Conservation (phyloP, 1,140 invertebrate genomes). For the Trichogramma pretiosum region DNA sequence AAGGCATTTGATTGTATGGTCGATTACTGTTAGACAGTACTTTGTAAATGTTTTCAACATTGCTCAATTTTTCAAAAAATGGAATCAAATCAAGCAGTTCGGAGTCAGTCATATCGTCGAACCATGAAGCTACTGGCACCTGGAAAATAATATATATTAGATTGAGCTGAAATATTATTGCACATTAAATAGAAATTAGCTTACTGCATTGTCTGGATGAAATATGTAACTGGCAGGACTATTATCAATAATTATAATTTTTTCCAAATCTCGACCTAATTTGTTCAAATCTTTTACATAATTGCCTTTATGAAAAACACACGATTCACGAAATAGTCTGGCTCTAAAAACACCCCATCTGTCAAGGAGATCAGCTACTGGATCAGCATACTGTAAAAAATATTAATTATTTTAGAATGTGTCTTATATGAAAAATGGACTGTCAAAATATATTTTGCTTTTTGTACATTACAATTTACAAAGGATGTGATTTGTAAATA, state of each 20-base stretch:
- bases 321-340: constrained; percentile 96
- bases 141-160: constrained; percentile 42
- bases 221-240: constrained; percentile 99
- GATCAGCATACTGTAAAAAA: constrained; percentile 85
- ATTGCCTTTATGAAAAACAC: constrained; percentile 98
- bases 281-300: constrained; percentile 99
- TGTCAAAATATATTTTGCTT: constrained; percentile 89
- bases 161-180: not conserved
- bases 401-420: constrained; percentile 9
- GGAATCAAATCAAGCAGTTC: constrained; percentile 92
- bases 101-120: constrained; percentile 92
- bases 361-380: constrained; percentile 95
- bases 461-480: constrained; percentile 98
- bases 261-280: constrained; percentile 88
- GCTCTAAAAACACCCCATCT: constrained; percentile 95
- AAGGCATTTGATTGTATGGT: constrained; percentile 56
- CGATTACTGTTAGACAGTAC: constrained; percentile 84
- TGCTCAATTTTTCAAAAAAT: constrained; percentile 90
- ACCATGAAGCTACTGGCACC: constrained; percentile 96
- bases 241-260: constrained; percentile 98
- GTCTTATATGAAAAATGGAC: not conserved
- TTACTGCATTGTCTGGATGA: constrained; percentile 99
- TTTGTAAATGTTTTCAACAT: constrained; percentile 88
- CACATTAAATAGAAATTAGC: constrained; percentile 35
- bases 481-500: constrained; percentile 96